Conservation (phyloP, 2,113 vertebrate species). For the Donacobius atricapilla region DNA sequence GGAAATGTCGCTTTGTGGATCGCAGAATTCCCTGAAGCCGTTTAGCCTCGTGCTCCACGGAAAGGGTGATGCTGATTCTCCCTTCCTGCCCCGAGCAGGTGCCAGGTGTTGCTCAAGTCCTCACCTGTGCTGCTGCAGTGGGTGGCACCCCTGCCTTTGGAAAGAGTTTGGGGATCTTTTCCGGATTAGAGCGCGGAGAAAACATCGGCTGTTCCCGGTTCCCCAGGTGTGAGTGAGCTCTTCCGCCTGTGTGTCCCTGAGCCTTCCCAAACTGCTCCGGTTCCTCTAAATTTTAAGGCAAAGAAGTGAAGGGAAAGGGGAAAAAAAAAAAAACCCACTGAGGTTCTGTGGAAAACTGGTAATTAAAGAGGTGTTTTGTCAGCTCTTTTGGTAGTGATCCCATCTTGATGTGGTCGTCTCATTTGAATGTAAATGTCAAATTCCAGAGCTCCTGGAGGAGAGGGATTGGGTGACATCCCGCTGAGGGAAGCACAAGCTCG, state of each 20-base stretch:
- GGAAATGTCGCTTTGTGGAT: accelerated
- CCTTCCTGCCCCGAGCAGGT: not conserved
- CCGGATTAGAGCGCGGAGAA: accelerated
- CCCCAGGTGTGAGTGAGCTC: not conserved
- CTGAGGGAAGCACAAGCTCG: not conserved
- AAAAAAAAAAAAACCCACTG: not conserved
- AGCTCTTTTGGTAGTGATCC: constrained; percentile 18
- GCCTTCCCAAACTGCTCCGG: not conserved
- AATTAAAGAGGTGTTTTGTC: constrained; percentile 28
- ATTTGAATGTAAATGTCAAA: constrained; percentile 43
- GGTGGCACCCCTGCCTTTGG: not conserved
- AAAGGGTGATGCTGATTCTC: not conserved
- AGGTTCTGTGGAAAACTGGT: not conserved
- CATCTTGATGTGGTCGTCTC: constrained; percentile 18
- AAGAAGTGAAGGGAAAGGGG: not conserved
- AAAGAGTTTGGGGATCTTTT: not conserved
- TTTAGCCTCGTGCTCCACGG: accelerated
- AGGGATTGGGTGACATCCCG: not conserved
- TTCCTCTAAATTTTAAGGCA: not conserved
- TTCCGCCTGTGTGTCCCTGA: accelerated
- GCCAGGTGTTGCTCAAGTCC: not conserved
- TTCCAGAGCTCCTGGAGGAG: constrained; percentile 1
- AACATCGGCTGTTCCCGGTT: accelerated
- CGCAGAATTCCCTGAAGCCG: accelerated
- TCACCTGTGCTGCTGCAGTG: not conserved